Evolutionary conservation across 1,140 invertebrate genomes (phyloP), one percentile per base, ranked within the genome.

Genomic region (Dreissena rostriformis): DNA sequence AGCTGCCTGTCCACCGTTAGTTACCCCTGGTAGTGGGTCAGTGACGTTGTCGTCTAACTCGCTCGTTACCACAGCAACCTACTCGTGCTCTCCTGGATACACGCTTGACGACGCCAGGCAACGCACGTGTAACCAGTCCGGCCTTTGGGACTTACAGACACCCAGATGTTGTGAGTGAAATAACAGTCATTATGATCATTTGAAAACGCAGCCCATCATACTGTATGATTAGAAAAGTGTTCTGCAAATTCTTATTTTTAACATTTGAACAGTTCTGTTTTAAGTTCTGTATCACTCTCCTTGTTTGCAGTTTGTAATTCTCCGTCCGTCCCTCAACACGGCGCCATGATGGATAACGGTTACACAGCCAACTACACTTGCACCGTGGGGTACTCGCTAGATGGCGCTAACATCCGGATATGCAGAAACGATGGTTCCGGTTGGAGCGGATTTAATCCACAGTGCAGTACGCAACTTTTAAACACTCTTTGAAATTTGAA

Each of bases 401-500:
- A 61, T 12, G 78, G 78, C 11, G 17, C 28, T 8, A 28, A 28
- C 6, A 22, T 24, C 1, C 39, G 78, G 1, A 28, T 28, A 12
- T 81, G 78, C 29, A 22, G 12, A 24, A 51, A 28, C 49, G 78
- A 81, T 24, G 78, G 67, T 19, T 57, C 67, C 51, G 78, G 67
- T 49, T 81, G 78, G 78, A 57, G 51, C 26, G 78, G 66, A 19
- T 11, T 29, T n/a, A 68, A 81, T 17, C 78, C 78, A n/a, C 14
- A 19, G 55, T 81, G 78, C 53, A 72, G 78, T 81, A 81, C 14
- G 74, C 49, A 61, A n/a, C 57, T 39, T 39, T 39, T 39, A 39
- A 39, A 39, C 39, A 39, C 39, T 39, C n/a, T 39, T 2, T 39
- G 8, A 39, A 39, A 2, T 2, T 39, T 2, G 39, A 39, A 5